Base-by-base conservation (phyloP, 1,140 invertebrate genomes). In the Spodoptera frugiperda region DNA sequence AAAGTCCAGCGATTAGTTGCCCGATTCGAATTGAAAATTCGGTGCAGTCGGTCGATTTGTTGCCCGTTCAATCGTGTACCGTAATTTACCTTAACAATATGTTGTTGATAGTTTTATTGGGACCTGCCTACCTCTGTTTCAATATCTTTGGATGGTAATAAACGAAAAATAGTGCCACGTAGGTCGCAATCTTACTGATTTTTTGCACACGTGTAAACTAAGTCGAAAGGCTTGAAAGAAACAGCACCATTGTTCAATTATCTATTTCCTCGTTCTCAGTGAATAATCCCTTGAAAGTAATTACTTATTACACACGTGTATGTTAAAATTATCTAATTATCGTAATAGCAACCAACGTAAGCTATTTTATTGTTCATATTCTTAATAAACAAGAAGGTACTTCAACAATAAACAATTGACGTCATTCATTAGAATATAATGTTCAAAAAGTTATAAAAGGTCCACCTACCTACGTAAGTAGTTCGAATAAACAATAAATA, bases 81-180 rank as follows among this genome's bases (percentile, higher is more conserved):
- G 48, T 68, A 55, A 67, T 33, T 73, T 67, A 67, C n/a, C 51
- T 65, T 65, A 57, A 53, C 51, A 76, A 68, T 76, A 76, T 75
- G 59, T 49, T 65, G 74, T 48, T 76, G 74, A 67, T 76, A 67
- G 61, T 76, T 76, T 76, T 76, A 67, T 55, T 73, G 33, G 51
- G 21, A 17, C 68, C 57, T 39, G 33, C 33, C 33, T 39, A 10
- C 5, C 33, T 65, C n/a, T 11, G 59, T 15, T 63, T 65, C 8
- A 30, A 30, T 46, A 46, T 17, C 61, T 65, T 65, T 19, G 44
- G 17, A 19, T 15, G 9, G 6, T 48, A 21, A 19, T 17, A 15
- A 65, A 57, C 25, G 25, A 25, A 25, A 25, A 25, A 25, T 25
- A 25, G 25, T 3, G 5, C 33, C 2, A 39, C 33, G 6, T 3